Evolutionary conservation across 2,888 invertebrate species (phyloP).

Genomic region (Scaptomyza reducta): DNA sequence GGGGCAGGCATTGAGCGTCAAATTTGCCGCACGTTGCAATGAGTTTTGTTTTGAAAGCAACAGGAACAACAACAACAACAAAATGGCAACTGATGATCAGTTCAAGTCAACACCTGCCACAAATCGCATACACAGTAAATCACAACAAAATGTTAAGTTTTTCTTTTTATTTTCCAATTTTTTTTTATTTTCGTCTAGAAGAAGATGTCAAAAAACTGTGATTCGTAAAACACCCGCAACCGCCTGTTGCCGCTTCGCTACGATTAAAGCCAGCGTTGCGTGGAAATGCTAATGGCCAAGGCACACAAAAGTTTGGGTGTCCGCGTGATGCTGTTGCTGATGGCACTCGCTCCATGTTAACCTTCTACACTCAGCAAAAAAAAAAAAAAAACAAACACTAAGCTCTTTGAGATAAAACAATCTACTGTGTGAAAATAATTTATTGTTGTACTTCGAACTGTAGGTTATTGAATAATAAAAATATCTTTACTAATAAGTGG

Average conservation of each 20-base stretch:
- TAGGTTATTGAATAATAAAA: no score
- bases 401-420: not conserved
- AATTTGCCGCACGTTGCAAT: slow-evolving; percentile 76
- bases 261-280: slow-evolving; percentile 73
- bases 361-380: slow-evolving; percentile 2
- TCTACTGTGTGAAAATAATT: no score
- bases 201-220: slow-evolving; percentile 70
- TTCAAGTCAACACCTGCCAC: slow-evolving; percentile 67
- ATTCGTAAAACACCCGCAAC: slow-evolving; percentile 72
- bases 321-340: slow-evolving; percentile 43
- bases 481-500: no score
- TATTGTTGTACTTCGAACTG: no score
- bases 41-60: slow-evolving; percentile 44
- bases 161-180: slow-evolving; percentile 1
- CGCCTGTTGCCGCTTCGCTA: slow-evolving; percentile 58
- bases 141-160: slow-evolving; percentile 33
- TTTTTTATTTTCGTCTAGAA: slow-evolving; percentile 22
- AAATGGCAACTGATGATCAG: slow-evolving; percentile 31
- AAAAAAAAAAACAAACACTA: no score
- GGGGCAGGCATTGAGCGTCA: slow-evolving; percentile 75
- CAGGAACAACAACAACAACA: slow-evolving; percentile 21
- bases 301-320: slow-evolving; percentile 66
- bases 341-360: slow-evolving; percentile 37
- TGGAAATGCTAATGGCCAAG: slow-evolving; percentile 70
- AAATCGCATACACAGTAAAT: slow-evolving; percentile 62